Evolutionary conservation across 1,140 invertebrate species (phyloP), one percentile per base, ranked within the genome.

Genomic region (Lordiphosa collinella): DNA sequence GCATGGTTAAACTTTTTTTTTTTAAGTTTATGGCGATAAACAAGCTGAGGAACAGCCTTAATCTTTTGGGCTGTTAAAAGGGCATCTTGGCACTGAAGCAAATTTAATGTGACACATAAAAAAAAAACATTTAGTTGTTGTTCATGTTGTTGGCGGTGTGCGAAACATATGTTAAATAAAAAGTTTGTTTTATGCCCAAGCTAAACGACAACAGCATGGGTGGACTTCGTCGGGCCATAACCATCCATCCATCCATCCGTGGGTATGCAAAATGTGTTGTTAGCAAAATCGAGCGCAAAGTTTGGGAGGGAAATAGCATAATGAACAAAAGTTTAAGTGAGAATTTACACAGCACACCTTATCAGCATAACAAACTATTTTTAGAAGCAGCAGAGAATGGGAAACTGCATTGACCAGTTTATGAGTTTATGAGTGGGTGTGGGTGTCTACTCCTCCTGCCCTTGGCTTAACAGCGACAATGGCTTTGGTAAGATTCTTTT

Each of bases 261-360:
- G 46, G 18, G 25, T 64, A 64, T 68, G 49, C 50, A 64, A 59
- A 68, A 64, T 64, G 60, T 64, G 49, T 64, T 59, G 61, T 64
- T 54, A 64, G 50, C 60, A 64, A 13, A 22, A 11, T 12, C 22
- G 13, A 38, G 11, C 25, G 8, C 7, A 29, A 6, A 29, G 7
- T 29, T 7, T 7, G 18, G 3, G 18, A 5, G 18, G 18, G 18
- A 5, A 4, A 22, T 22, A 5, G 18, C 18, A 22, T 5, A 22
- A 22, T 22, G 18, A 22, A 22, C 18, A 22, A 22, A 22, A 22
- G 18, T 22, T 22, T 22, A 5, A 5, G 4, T 5, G 18, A 22
- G 18, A 22, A 22, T 22, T 22, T 22, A 22, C 18, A 22, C 18
- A 22, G 4, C 18, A 22, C 4, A 22, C 6, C 6, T 22, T 6